Evolutionary conservation across 2,888 invertebrate species (phyloP), one percentile per base, ranked within the genome.

Genomic region (Gari tellinella): DNA sequence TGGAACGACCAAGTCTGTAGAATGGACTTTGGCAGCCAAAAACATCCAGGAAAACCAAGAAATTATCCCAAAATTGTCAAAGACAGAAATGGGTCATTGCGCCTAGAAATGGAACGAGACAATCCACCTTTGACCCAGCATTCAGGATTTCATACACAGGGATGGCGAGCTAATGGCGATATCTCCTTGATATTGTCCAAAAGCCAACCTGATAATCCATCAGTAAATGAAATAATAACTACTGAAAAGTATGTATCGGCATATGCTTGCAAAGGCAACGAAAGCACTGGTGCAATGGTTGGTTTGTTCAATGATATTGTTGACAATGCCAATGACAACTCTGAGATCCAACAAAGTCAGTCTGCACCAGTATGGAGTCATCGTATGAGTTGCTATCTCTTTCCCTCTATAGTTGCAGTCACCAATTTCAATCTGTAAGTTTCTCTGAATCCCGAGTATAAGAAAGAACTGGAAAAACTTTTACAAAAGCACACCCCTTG

Each of bases 61-160:
- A 46, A 17, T 43, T 8, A 14, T 1, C 74, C 80, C 19, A 74
- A 70, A 15, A 21, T 82, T 1, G 73, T 81, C 19, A 75, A 55
- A 57, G 82, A 84, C 37, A 76, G 62, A 65, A 81, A 81, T 67
- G 63, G 72, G 4, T 81, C 76, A 10, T 25, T 78, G 1, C 48
- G 80, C 17, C 26, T 83, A n/a, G 82, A 84, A 70, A 82, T 83
- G 81, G 15, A 37, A 38, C 62, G 85, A 43, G 83, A 84, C 46
- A 79, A 83, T 48, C 83, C 77, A 38, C 37, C 40, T 12, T 19
- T 85, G 10, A 81, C 81, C 0, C 83, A 85, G 38, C 72, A 85
- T 61, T 83, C 83, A 12, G 25, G 48, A 48, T 60, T 26, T 40
- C 81, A 82, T 55, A 81, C 82, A n/a, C 82, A 85, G 60, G 77